phyloP scores from a whole-genome alignment of 1,140 invertebrate genomes.

The Cheumatopsyche charites region DNA sequence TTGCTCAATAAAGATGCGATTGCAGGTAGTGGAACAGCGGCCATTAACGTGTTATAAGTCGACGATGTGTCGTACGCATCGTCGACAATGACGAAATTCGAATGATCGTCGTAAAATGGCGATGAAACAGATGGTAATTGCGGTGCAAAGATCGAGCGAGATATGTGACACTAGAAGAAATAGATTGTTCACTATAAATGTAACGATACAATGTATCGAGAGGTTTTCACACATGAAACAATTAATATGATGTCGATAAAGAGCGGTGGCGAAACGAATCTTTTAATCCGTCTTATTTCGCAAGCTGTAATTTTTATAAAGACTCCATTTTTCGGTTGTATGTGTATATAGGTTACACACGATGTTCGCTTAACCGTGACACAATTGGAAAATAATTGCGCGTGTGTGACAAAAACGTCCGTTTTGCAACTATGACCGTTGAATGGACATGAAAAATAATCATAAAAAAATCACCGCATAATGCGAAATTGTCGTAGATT shows the following conservation, averaged over 20 bases:
- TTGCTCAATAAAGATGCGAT: slow-evolving; percentile 41
- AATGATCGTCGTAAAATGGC: slow-evolving; percentile 12
- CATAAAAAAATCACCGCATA: slow-evolving; percentile 21
- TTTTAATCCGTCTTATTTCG: too few species aligned
- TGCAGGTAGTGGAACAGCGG: slow-evolving; percentile 30
- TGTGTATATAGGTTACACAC: slow-evolving; percentile 41
- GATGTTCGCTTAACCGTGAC: slow-evolving; percentile 46
- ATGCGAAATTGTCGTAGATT: slow-evolving; percentile 1
- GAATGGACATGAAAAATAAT: slow-evolving; percentile 16
- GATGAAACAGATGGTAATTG: background rate
- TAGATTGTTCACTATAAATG: background rate
- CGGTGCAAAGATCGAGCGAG: background rate
- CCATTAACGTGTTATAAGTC: slow-evolving; percentile 23
- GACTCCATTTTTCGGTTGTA: too few species aligned
- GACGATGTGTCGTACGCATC: slow-evolving; percentile 26
- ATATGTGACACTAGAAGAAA: background rate
- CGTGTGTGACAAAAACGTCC: slow-evolving; percentile 37
- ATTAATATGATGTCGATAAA: background rate
- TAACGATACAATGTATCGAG: background rate
- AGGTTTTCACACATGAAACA: background rate
- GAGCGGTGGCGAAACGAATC: too few species aligned
- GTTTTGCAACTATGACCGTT: slow-evolving; percentile 36
- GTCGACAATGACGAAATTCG: slow-evolving; percentile 22
- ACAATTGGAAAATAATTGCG: slow-evolving; percentile 42
- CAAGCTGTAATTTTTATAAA: too few species aligned